phyloP scores from a whole-genome alignment of 1,140 invertebrate species.

The Ceratina australensis region DNA sequence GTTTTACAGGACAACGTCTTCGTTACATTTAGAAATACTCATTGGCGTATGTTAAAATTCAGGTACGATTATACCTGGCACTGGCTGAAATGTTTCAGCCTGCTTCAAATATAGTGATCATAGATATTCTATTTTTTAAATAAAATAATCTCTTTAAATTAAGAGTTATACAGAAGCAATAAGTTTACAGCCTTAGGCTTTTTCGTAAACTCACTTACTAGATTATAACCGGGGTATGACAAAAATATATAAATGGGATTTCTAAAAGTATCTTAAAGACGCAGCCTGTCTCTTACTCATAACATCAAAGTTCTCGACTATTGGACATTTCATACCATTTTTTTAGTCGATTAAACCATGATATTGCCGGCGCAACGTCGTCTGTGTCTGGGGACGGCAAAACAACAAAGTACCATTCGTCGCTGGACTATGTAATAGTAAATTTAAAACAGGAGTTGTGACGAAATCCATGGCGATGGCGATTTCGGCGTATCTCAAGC shows the following conservation, averaged over 20 bases:
- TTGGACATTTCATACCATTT: conserved; percentile 42
- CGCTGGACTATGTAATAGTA: conserved; percentile 66
- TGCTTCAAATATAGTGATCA: conserved; percentile 34
- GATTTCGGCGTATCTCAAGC: conserved; percentile 51
- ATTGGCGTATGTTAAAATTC: conserved; percentile 45
- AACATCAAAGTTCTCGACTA: conserved; percentile 47
- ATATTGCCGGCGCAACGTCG: conserved; percentile 63
- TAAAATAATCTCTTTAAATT: conserved; percentile 35
- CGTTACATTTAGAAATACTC: conserved; percentile 67
- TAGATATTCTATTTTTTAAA: conserved; percentile 42
- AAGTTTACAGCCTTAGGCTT: conserved; percentile 21
- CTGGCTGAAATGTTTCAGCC: conserved; percentile 35
- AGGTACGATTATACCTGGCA: conserved; percentile 56
- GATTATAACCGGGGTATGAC: conserved; percentile 22
- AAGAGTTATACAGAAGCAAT: conserved; percentile 20
- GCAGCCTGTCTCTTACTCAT: conserved; percentile 52
- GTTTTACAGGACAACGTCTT: conserved; percentile 64
- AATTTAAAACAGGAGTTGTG: conserved; percentile 62
- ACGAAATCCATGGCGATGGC: conserved; percentile 50
- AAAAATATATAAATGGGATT: conserved; percentile 57
- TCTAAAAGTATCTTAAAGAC: conserved; percentile 69
- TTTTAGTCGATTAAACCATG: conserved; percentile 48
- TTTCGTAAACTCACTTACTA: conserved; percentile 26
- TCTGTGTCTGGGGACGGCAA: conserved; percentile 74
- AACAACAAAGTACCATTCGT: conserved; percentile 79